Base-by-base conservation (phyloP, 2,113 vertebrate genomes). In the Fulmarus glacialis region DNA sequence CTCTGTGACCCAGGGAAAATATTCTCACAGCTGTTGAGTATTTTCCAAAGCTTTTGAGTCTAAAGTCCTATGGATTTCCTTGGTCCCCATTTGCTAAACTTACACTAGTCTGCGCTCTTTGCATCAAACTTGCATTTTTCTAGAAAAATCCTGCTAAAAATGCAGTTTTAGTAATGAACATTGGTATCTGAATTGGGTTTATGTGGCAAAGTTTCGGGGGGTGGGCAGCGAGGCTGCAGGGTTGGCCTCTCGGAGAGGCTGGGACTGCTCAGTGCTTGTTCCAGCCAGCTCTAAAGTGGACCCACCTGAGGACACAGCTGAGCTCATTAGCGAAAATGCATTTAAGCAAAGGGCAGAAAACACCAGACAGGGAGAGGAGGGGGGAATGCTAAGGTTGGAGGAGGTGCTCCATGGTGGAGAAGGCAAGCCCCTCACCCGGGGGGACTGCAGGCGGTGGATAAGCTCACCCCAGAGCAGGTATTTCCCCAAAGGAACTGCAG, bases 381-480 rank as follows among this genome's bases (percentile, higher is more conserved):
- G 36, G 21, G 27, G 6, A 70, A 4, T 1, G 6, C 0, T 3
- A 9, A 21, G 12, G 17, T 2, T 58, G n/a, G 12, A n/a, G 8
- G 23, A 59, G 7, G 40, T 3, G 4, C 4, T 70, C 11, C 2
- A 0, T 15, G 30, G 42, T 43, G 36, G 42, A 64, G 20, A 18
- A 55, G 9, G 32, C 7, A 73, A 21, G 5, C 6, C 6, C 7
- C 4, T 2, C 11, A 22, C 3, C 5, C 5, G 5, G 38, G 63
- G 27, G 1, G 7, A 24, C 22, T 47, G 9, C 5, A 42, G 40
- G 38, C 2, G 3, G 4, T 50, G 22, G 12, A 11, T 32, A 17
- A 13, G 4, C 6, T 91, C 30, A 7, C 3, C 8, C 40, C 9
- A 22, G 27, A 13, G 24, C 6, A 50, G 15, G 4, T 13, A 6